Evolutionary conservation across 2,888 invertebrate species (phyloP).

Genomic region (Dione vanillae): DNA sequence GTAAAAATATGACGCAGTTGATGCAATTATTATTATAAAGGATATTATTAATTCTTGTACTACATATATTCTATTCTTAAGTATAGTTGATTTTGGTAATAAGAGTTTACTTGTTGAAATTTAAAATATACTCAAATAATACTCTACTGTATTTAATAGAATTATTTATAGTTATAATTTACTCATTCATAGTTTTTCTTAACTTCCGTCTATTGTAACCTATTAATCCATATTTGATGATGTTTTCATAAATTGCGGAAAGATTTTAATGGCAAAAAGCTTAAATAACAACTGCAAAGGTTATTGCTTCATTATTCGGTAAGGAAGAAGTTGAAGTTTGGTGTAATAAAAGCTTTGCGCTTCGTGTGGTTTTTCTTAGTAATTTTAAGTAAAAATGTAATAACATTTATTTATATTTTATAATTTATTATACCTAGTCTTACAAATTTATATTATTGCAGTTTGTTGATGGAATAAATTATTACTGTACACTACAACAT

Average conservation of each 20-base stretch:
- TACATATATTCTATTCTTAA: slow-evolving; percentile 5
- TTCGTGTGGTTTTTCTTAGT: not conserved
- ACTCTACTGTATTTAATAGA: not conserved
- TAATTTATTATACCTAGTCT: not conserved
- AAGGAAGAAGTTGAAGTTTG: not conserved
- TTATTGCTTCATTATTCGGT: not conserved
- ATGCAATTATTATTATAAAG: slow-evolving; percentile 7
- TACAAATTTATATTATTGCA: slow-evolving; percentile 23
- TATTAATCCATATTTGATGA: slow-evolving; percentile 7
- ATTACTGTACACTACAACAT: slow-evolving; percentile 28
- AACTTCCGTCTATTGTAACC: not conserved
- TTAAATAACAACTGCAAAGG: not conserved
- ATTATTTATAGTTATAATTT: not conserved
- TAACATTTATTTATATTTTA: not conserved
- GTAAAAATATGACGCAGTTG: not conserved
- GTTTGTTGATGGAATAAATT: slow-evolving; percentile 37
- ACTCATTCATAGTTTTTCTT: not conserved
- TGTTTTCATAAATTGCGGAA: not conserved
- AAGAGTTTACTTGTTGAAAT: slow-evolving; percentile 18
- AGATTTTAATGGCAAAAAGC: not conserved
- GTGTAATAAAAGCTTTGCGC: not conserved
- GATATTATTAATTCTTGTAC: slow-evolving; percentile 2
- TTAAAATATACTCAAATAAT: not conserved
- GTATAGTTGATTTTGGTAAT: slow-evolving; percentile 11
- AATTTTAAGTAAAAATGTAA: not conserved